Evolutionary conservation across 2,888 invertebrate genomes (phyloP).

Genomic region (Lepas anatifera): DNA sequence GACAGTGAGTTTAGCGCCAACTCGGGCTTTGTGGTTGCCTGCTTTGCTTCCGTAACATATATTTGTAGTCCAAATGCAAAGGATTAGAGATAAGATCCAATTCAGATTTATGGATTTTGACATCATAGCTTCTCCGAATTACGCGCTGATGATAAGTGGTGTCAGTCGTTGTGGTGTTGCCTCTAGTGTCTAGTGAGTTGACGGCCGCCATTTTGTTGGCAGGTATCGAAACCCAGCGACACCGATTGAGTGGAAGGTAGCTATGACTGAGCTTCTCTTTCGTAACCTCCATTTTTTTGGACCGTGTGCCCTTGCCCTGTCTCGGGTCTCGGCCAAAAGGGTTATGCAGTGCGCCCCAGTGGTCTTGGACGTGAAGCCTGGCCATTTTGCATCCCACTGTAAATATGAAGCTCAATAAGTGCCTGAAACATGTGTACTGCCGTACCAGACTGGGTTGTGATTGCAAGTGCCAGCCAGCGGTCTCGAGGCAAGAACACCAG

Average conservation of each 20-base stretch:
- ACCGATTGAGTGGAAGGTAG: constrained; percentile 36
- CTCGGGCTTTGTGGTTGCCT: constrained; percentile 31
- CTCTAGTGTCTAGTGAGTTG: constrained; percentile 29
- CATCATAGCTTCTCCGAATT: no score
- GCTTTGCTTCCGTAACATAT: not conserved
- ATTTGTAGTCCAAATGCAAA: not conserved
- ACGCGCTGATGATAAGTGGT: no score
- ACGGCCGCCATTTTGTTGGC: constrained; percentile 30
- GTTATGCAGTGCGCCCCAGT: constrained; percentile 33
- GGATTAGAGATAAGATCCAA: no score
- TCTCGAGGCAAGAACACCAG: no score
- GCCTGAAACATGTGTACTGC: no score
- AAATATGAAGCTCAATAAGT: no score
- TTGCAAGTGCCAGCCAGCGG: no score
- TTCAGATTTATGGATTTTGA: no score
- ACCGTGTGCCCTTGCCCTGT: constrained; percentile 36
- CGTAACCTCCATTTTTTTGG: constrained; percentile 38
- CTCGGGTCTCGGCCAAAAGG: constrained; percentile 40
- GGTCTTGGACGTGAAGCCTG: no score
- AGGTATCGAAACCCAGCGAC: constrained; percentile 34
- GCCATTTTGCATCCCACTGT: no score
- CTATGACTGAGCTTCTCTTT: constrained; percentile 33
- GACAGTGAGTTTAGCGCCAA: constrained; percentile 32
- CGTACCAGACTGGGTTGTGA: no score
- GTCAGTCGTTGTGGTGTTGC: not conserved